Evolutionary conservation across 2,113 vertebrate species (phyloP), one percentile per base, ranked within the genome.

Genomic region (Xiphophorus hellerii): DNA sequence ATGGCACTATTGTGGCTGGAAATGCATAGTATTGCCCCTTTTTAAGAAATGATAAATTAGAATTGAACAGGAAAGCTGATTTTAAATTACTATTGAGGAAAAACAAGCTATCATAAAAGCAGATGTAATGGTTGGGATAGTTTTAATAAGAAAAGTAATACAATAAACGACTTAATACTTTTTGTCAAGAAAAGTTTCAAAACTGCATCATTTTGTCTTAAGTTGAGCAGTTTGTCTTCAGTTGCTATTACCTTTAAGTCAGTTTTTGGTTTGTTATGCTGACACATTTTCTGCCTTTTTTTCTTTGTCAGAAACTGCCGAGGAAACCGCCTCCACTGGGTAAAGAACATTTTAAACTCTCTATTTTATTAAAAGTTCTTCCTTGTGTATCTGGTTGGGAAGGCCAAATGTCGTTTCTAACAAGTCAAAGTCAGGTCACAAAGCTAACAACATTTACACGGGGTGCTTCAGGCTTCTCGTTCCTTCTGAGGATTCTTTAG

Each of bases 241-340:
- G 44, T 48, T 48, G 44, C 44, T 48, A 4, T 48, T 5, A 48
- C 17, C 44, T 48, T 48, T n/a, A 29, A 35, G 15, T 61, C 37
- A 10, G 13, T n/a, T 12, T 74, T 17, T 5, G 35, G 48, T 31
- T 70, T 30, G 6, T 58, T 3, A 61, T 28, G 3, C 33, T 84
- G 73, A 87, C 66, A 48, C 78, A 33, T 30, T 77, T 76, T 72
- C 30, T 2, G 6, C 30, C 15, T 54, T 22, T 61, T 66, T 62
- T 82, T 77, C 37, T 70, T 69, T 33, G 14, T 73, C 74, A 92
- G 92, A 93, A 88, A 84, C 91, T 37, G 10, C 35, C 87, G 3
- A 91, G 81, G 69, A 93, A 92, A 74, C 91, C 91, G 0, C 88
- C 87, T 58, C 91, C 91, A 4, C 91, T 78, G n/a, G 86, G 90